Evolutionary conservation across 2,113 vertebrate genomes (phyloP).

Genomic region (Oostethus manadensis): DNA sequence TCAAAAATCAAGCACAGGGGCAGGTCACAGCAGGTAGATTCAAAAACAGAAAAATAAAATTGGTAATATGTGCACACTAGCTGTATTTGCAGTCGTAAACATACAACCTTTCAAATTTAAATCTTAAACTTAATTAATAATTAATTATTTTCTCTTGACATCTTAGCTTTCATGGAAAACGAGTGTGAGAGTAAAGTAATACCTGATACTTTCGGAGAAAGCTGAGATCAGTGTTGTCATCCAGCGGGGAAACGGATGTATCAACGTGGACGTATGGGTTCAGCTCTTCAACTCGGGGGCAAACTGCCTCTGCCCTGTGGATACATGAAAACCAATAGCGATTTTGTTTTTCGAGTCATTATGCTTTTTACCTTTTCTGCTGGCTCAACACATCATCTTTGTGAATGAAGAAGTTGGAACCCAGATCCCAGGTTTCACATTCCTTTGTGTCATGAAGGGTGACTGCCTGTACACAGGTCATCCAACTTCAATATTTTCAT

Average conservation of each 20-base stretch:
- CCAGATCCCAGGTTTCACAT: conserved; percentile 85
- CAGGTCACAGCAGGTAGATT: neutral
- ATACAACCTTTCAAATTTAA: too few relatives aligned
- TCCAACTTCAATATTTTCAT: neutral
- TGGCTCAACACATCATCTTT: conserved; percentile 83
- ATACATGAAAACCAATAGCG: neutral
- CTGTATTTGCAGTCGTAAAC: too few relatives aligned
- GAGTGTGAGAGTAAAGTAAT: conserved; percentile 1
- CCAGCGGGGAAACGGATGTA: conserved; percentile 74
- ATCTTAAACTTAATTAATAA: too few relatives aligned
- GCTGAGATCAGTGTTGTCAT: conserved; percentile 81
- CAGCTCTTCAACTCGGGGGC: conserved; percentile 82
- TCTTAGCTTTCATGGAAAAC: too few relatives aligned
- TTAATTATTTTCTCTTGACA: too few relatives aligned
- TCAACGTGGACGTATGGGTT: conserved; percentile 92
- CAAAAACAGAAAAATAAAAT: neutral
- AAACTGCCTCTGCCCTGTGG: conserved; percentile 83
- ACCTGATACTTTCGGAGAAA: conserved; percentile 89
- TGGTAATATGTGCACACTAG: too few relatives aligned
- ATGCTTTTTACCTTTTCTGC: conserved; percentile 77
- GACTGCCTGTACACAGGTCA: conserved; percentile 71
- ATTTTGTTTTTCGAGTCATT: too few relatives aligned
- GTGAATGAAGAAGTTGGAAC: conserved; percentile 91
- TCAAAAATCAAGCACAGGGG: neutral
- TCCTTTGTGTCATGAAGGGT: conserved; percentile 88